These are phyloP conservation scores for Sphaeridia pumilis DNA, from an alignment of 2,888 invertebrate genomes.

Conservation along the genomic window DNA sequence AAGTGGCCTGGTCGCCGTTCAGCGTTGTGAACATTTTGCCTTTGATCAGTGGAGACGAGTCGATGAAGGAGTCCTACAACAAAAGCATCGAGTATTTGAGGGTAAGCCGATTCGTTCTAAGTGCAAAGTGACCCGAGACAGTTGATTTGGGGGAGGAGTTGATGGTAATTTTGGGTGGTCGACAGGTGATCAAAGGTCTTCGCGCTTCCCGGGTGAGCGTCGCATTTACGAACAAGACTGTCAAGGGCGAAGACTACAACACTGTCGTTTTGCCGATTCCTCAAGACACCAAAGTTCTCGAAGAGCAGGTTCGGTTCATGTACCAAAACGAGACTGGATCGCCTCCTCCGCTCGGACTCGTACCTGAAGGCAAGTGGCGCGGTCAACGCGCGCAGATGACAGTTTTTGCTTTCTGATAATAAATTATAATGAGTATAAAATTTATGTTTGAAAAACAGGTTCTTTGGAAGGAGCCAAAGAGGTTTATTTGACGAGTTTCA, in stretches of 20 bases:
- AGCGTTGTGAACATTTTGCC: conserved; percentile 32
- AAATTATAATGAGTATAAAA: too few species aligned
- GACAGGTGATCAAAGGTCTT: conserved; percentile 12
- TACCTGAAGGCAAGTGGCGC: conserved; percentile 12
- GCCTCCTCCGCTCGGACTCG: conserved; percentile 7
- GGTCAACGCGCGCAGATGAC: too few species aligned
- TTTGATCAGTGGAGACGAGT: conserved; percentile 20
- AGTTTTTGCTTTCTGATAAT: too few species aligned
- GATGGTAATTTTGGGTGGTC: neutral
- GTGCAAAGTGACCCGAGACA: neutral
- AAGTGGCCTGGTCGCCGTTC: conserved; percentile 34
- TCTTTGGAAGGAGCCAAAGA: conserved; percentile 11
- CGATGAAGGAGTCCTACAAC: conserved; percentile 18
- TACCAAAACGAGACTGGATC: conserved; percentile 14
- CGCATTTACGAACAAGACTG: conserved; percentile 5
- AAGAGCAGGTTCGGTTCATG: neutral
- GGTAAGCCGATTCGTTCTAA: conserved; percentile 10
- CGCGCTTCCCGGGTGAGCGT: conserved; percentile 7
- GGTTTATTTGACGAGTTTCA: conserved; percentile 25
- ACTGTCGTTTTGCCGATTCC: conserved; percentile 8
- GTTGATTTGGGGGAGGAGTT: neutral
- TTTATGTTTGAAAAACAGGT: conserved; percentile 4
- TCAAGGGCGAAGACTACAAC: conserved; percentile 4
- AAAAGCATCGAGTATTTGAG: conserved; percentile 22
- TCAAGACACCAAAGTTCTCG: neutral